Evolutionary conservation across 2,113 vertebrate species (phyloP).

Genomic region (Sula dactylatra): DNA sequence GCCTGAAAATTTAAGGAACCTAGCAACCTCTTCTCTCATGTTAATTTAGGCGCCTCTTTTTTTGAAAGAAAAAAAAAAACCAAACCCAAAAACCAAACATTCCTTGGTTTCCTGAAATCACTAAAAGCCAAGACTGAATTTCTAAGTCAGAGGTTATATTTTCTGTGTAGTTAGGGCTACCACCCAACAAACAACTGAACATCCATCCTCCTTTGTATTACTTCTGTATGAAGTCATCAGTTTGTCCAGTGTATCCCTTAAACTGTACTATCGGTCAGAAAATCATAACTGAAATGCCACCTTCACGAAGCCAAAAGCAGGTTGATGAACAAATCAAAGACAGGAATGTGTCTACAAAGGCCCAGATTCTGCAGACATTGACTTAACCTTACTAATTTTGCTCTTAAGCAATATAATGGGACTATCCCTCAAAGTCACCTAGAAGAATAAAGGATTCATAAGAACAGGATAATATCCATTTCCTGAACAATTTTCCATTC

Average conservation of each 20-base stretch:
- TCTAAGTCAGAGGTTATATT: not conserved
- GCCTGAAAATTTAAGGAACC: not conserved
- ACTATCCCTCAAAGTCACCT: not conserved
- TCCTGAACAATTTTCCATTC: not conserved
- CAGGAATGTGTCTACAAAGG: not conserved
- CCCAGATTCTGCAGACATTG: not conserved
- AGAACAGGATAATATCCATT: not conserved
- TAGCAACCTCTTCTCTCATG: not conserved
- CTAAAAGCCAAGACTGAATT: not conserved
- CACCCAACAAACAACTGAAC: not conserved
- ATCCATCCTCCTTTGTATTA: not conserved
- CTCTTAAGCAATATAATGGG: not conserved
- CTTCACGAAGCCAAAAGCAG: not conserved
- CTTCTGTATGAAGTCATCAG: not conserved
- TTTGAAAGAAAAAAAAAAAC: not conserved
- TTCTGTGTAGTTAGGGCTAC: not conserved
- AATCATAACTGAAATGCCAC: not conserved
- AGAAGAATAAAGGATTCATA: not conserved
- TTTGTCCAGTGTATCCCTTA: not conserved
- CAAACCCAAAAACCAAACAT: no score
- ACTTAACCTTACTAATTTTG: not conserved
- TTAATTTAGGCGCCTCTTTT: not conserved
- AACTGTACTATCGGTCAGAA: not conserved
- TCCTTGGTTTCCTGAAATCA: not conserved
- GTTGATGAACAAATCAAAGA: not conserved